These are phyloP conservation scores for Allobates femoralis DNA, from an alignment of 2,797 vertebrate genomes.

Conservation along the genomic window DNA sequence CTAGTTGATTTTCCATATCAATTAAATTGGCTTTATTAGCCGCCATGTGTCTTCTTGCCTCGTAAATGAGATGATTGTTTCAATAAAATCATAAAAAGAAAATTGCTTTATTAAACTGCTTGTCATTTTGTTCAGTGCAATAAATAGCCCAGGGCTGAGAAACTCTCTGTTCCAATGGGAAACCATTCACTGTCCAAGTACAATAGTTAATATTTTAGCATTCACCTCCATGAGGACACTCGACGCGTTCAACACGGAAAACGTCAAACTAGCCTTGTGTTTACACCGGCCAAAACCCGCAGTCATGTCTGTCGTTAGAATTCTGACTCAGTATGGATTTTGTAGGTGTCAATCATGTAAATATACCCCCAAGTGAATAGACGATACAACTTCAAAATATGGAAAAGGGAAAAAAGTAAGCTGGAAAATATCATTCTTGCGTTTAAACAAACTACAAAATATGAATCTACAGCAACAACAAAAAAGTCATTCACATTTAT, in stretches of 20 bases:
- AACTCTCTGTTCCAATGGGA: constrained; percentile 38
- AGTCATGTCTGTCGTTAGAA: constrained; percentile 16
- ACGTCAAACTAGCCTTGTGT: constrained; percentile 19
- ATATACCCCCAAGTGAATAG: not conserved
- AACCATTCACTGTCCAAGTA: constrained; percentile 27
- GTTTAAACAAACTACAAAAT: not conserved
- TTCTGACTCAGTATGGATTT: constrained; percentile 21
- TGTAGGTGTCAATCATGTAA: constrained; percentile 25
- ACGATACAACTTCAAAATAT: not conserved
- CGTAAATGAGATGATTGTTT: constrained; percentile 56
- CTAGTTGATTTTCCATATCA: constrained; percentile 24
- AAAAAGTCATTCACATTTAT: not conserved
- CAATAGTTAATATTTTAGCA: constrained; percentile 15
- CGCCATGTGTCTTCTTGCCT: constrained; percentile 31
- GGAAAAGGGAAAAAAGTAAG: not conserved
- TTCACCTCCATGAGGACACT: constrained; percentile 46
- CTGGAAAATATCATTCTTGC: not conserved
- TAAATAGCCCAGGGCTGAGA: constrained; percentile 47
- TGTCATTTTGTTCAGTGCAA: constrained; percentile 47
- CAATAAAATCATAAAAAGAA: constrained; percentile 58
- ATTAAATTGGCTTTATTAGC: constrained; percentile 48
- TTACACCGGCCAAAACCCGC: constrained; percentile 23
- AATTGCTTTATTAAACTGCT: constrained; percentile 56
- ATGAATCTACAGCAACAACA: not conserved
- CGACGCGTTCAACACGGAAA: constrained; percentile 19